Evolutionary conservation across 2,888 invertebrate species (phyloP), one percentile per base, ranked within the genome.

Genomic region (Andrena marginata): DNA sequence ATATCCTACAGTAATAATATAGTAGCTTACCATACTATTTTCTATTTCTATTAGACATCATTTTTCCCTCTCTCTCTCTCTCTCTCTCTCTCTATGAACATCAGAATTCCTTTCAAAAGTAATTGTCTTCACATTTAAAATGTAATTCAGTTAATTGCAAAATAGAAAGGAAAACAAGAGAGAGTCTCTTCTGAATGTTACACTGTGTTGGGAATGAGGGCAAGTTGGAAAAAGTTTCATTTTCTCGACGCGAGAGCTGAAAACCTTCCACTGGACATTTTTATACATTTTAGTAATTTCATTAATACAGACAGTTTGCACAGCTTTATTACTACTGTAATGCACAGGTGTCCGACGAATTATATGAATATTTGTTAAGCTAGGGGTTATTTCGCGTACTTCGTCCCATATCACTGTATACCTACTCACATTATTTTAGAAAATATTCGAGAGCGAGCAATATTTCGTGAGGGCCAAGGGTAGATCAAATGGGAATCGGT

Each of bases 401-500:
- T 29, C n/a, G 6, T 23, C 4, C 13, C 51, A 10, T 26, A 33
- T 51, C 10, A 26, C 7, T 26, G 10, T 26, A 10, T 23, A 23
- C n/a, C n/a, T n/a, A n/a, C 4, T 56, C 10, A 2, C 13, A 16
- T 42, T 10, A 20, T 51, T 51, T 56, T 0, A 10, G 3, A 10
- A 10, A 56, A 10, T 13, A 23, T 56, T 56, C 10, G 56, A 20
- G 20, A 8, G 20, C 20, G 7, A 26, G 23, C 0, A 26, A 10
- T 4, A 7, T 29, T 35, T 6, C n/a, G 20, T 4, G 8, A 16
- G 2, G 1, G 2, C 16, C 8, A 7, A 0, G 5, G 23, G 65
- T 67, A 67, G 69, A 49, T 64, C 49, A 63, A 20, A 8, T 16
- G 20, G 0, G 10, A 63, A 48, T 20, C 48, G 16, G 51, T 79